Percentiles rank a stretch among this genome's conserved stretches.
phyloP scores from a whole-genome alignment of 2,113 vertebrate species.

The Microcebus tavaratra region DNA sequence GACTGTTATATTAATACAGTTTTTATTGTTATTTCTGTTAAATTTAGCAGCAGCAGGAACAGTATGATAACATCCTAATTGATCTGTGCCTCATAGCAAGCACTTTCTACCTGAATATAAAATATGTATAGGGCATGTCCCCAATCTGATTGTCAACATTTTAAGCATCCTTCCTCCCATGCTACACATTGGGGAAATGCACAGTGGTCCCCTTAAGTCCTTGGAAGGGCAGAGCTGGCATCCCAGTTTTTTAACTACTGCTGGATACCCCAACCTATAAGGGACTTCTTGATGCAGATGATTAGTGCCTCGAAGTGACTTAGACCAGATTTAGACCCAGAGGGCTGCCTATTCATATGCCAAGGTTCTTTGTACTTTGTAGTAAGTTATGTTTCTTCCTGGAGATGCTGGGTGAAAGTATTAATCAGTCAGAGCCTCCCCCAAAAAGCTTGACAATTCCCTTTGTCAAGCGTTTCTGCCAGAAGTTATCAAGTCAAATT shows the following conservation, averaged over 20 bases:
- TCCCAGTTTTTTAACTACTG: not conserved
- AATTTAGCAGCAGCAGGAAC: not conserved
- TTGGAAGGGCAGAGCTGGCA: not conserved
- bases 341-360: too few species aligned
- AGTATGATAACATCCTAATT: not conserved
- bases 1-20: not conserved
- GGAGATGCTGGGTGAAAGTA: not conserved
- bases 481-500: not conserved
- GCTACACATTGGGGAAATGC: not conserved
- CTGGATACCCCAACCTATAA: not conserved
- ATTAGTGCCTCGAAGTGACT: not conserved
- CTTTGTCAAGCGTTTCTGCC: conserved; percentile 7
- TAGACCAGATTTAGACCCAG: not conserved
- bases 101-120: not conserved
- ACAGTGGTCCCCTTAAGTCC: not conserved
- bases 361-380: not conserved
- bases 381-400: not conserved
- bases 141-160: not conserved
- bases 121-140: not conserved
- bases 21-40: not conserved
- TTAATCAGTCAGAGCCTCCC: not conserved
- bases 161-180: not conserved
- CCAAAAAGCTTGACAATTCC: not conserved
- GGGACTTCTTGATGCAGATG: not conserved
- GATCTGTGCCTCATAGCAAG: not conserved